Evolutionary conservation across 2,888 invertebrate genomes (phyloP).

Genomic region (Lypha dubia): DNA sequence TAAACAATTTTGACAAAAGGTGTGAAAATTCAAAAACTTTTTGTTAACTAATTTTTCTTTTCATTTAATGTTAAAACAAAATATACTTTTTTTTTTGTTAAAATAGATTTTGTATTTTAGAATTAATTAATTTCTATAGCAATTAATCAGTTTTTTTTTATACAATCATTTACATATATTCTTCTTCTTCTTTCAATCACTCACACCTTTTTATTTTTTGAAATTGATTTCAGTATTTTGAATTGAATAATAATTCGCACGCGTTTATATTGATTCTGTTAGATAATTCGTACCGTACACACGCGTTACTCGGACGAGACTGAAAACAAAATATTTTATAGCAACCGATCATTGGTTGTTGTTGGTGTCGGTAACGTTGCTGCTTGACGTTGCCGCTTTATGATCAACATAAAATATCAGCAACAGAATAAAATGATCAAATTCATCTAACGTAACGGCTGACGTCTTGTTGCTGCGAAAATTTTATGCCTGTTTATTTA

Average conservation of each 20-base stretch:
- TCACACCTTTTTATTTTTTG: slow-evolving; percentile 35
- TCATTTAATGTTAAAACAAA: background rate
- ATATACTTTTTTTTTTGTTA: background rate
- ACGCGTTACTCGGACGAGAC: slow-evolving; percentile 80
- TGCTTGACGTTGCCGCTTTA: slow-evolving; percentile 9
- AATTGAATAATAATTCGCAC: slow-evolving; percentile 54
- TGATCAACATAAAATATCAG: slow-evolving; percentile 46
- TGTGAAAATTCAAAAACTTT: slow-evolving; percentile 36
- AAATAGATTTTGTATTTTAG: background rate
- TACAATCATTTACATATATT: background rate
- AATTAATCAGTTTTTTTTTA: slow-evolving; percentile 29
- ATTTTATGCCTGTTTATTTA: slow-evolving; percentile 24
- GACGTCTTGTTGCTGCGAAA: slow-evolving; percentile 47
- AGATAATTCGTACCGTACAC: slow-evolving; percentile 76
- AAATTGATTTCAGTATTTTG: slow-evolving; percentile 15
- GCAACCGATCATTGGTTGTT: slow-evolving; percentile 48
- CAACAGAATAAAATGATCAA: slow-evolving; percentile 61
- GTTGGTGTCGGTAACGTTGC: slow-evolving; percentile 46
- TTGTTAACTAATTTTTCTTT: slow-evolving; percentile 4
- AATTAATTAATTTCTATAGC: slow-evolving; percentile 13
- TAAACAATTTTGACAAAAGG: slow-evolving; percentile 28
- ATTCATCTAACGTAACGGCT: slow-evolving; percentile 14
- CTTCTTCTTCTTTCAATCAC: slow-evolving; percentile 12
- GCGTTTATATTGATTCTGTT: slow-evolving; percentile 42
- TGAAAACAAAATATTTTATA: slow-evolving; percentile 59